These are phyloP conservation scores for Himalopsyche tibetana DNA, from an alignment of 2,888 invertebrate species.

Conservation along the genomic window DNA sequence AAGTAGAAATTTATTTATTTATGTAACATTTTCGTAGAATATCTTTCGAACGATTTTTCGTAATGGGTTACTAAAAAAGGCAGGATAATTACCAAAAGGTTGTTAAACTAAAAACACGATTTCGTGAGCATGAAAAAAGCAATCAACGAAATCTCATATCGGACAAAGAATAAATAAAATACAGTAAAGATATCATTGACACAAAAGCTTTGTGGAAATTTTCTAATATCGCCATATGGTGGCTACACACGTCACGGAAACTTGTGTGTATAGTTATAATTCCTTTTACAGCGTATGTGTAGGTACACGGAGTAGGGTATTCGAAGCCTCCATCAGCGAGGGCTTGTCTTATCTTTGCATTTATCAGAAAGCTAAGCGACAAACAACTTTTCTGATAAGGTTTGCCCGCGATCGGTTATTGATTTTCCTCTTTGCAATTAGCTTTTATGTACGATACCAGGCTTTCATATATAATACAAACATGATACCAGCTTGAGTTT, in stretches of 20 bases:
- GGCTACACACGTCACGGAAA: conserved; percentile 37
- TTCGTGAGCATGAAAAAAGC: conserved; percentile 23
- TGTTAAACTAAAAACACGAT: conserved; percentile 6
- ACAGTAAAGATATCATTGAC: conserved; percentile 27
- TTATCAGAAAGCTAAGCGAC: conserved; percentile 65
- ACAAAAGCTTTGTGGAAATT: conserved; percentile 42
- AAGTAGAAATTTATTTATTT: too few species aligned
- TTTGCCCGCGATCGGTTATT: conserved; percentile 61
- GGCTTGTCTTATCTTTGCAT: conserved; percentile 64
- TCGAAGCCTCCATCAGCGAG: conserved; percentile 50
- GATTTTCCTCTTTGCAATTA: conserved; percentile 57
- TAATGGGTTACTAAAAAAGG: background rate
- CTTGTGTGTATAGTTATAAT: conserved; percentile 33
- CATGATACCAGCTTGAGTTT: background rate
- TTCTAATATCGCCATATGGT: conserved; percentile 34
- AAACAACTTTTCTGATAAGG: conserved; percentile 65
- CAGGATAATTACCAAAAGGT: conserved; percentile 19
- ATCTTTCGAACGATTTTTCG: too few species aligned
- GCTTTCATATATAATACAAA: background rate
- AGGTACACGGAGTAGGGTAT: conserved; percentile 32
- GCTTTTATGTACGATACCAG: conserved; percentile 14
- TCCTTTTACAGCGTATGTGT: conserved; percentile 19
- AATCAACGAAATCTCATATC: conserved; percentile 42
- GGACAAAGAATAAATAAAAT: conserved; percentile 41
- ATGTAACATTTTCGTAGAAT: too few species aligned